These are phyloP conservation scores for Spilarctia lutea DNA, from an alignment of 2,888 invertebrate genomes.

Conservation along the genomic window DNA sequence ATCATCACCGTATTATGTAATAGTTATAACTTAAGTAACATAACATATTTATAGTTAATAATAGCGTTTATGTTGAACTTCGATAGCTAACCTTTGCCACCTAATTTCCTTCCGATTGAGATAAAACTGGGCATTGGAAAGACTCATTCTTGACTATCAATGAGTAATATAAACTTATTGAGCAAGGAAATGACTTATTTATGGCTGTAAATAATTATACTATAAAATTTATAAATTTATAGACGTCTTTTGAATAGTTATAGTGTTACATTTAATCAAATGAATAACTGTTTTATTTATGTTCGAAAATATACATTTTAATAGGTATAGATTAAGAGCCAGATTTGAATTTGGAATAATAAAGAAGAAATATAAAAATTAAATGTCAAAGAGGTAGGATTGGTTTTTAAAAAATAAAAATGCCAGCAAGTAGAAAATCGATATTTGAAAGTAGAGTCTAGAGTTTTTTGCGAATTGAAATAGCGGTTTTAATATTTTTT, in stretches of 20 bases:
- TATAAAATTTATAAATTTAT: not conserved
- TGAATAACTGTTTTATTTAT: not conserved
- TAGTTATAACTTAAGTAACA: not conserved
- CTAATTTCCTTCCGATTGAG: constrained; percentile 43
- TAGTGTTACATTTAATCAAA: not conserved
- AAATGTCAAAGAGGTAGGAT: not conserved
- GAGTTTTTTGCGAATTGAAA: not conserved
- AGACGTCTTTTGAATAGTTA: not conserved
- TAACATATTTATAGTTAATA: not conserved
- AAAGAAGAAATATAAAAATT: not conserved
- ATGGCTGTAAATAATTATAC: constrained; percentile 1
- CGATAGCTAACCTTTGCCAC: constrained; percentile 31
- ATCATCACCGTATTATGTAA: no score
- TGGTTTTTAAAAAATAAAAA: not conserved
- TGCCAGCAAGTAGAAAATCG: not conserved
- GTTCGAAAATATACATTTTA: not conserved
- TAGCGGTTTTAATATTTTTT: no score
- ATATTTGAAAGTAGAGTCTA: not conserved
- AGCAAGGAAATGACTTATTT: constrained; percentile 29
- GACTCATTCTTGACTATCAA: constrained; percentile 41
- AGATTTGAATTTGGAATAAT: not conserved
- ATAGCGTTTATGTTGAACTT: not conserved
- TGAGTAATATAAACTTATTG: constrained; percentile 33
- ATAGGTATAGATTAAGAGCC: not conserved
- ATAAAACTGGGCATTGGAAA: constrained; percentile 35